Conservation (phyloP, 2,888 invertebrate species). For the Tupiocoris notatus region DNA sequence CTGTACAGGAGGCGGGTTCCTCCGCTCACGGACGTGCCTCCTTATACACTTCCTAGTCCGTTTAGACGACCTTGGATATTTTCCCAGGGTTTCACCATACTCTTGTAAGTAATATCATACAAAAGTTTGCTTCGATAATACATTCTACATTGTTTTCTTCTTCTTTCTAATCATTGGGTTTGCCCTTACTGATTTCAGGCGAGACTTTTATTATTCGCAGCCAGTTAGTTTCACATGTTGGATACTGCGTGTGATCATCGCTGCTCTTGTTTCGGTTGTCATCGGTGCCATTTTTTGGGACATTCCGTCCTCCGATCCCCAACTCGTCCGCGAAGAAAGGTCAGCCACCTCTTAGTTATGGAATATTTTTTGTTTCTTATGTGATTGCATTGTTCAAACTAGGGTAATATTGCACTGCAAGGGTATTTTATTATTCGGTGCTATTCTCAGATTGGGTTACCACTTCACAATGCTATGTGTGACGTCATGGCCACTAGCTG, state of each 20-base stretch:
- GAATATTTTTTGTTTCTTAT: too few species aligned
- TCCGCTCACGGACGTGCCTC: constrained; percentile 68
- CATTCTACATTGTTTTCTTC: too few species aligned
- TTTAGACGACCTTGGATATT: constrained; percentile 65
- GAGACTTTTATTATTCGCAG: constrained; percentile 71
- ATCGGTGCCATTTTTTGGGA: constrained; percentile 90
- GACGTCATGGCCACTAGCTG: constrained; percentile 72
- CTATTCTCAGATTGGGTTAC: constrained; percentile 79
- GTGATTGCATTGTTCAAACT: too few species aligned
- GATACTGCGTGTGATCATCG: constrained; percentile 72
- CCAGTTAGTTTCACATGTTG: constrained; percentile 79
- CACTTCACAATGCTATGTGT: constrained; percentile 80
- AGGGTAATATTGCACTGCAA: not conserved
- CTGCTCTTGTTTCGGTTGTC: constrained; percentile 77
- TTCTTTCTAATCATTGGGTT: too few species aligned
- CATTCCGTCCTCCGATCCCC: constrained; percentile 72
- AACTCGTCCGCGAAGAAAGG: constrained; percentile 54
- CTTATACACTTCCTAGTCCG: constrained; percentile 71
- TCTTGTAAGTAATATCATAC: constrained; percentile 58
- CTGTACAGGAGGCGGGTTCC: constrained; percentile 70
- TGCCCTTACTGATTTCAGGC: constrained; percentile 59
- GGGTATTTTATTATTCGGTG: too few species aligned
- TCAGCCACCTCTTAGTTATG: constrained; percentile 23
- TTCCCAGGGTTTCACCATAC: constrained; percentile 69
- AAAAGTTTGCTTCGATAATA: too few species aligned